phyloP scores from a whole-genome alignment of 1,140 invertebrate species.

The Lordiphosa collinella region DNA sequence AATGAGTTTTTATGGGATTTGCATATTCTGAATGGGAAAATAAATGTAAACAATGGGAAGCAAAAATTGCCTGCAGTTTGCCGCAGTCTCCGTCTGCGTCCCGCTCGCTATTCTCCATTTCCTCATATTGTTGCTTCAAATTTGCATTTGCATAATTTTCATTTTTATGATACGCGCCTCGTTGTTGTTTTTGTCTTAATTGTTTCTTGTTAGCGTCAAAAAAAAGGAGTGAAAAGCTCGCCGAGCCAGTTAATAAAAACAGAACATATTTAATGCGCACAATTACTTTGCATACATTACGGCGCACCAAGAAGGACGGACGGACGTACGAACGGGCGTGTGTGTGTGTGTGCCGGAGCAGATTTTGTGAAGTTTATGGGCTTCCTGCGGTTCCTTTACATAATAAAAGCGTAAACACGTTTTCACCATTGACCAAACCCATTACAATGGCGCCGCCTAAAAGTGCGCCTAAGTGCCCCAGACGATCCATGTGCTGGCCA shows the following conservation, averaged over 20 bases:
- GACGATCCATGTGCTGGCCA: slow-evolving; percentile 8
- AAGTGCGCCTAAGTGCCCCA: slow-evolving; percentile 21
- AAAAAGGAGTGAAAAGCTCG: slow-evolving; percentile 28
- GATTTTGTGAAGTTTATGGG: no score
- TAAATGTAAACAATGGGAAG: slow-evolving; percentile 56
- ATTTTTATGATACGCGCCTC: slow-evolving; percentile 62
- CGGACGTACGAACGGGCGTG: slow-evolving; percentile 12
- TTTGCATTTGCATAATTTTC: slow-evolving; percentile 68
- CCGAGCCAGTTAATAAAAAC: slow-evolving; percentile 48
- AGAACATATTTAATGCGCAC: slow-evolving; percentile 66
- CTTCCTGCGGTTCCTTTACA: slow-evolving; percentile 46
- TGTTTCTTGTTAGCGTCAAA: slow-evolving; percentile 51
- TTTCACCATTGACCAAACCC: slow-evolving; percentile 61
- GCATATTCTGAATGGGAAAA: slow-evolving; percentile 65
- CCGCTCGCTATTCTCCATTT: not conserved
- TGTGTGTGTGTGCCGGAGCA: slow-evolving; percentile 23
- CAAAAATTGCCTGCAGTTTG: slow-evolving; percentile 25
- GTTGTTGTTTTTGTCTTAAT: slow-evolving; percentile 50
- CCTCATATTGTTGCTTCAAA: slow-evolving; percentile 43
- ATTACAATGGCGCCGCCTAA: slow-evolving; percentile 60
- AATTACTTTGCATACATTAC: slow-evolving; percentile 75
- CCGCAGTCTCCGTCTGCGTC: slow-evolving; percentile 15
- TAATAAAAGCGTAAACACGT: slow-evolving; percentile 78
- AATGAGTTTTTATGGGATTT: slow-evolving; percentile 77
- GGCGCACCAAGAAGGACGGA: slow-evolving; percentile 10